Base-by-base conservation (phyloP, 1,140 invertebrate species). In the Magallana ariakensis region DNA sequence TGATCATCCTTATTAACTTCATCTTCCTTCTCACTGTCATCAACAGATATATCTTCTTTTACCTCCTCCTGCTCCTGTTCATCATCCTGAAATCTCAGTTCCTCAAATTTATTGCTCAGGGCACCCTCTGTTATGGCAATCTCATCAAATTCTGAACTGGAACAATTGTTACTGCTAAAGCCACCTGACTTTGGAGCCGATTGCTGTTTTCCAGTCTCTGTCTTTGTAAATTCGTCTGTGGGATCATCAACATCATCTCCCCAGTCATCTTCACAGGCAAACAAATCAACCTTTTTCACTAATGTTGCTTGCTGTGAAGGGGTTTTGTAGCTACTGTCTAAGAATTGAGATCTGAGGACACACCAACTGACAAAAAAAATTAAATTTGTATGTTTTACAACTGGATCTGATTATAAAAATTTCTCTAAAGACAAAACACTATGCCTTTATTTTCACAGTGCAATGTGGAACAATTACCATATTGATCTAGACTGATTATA, bases 231-330 rank as follows among this genome's bases (percentile, higher is more conserved):
- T 55, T 82, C 80, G 16, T 89, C 89, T 85, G 90, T 75, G 9
- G 33, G 33, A 26, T 75, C 66, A 26, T 26, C 22, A 54, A 86
- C 85, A 83, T 86, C 87, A 11, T 80, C 54, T 0, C 85, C 85
- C 88, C 88, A 89, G 83, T 89, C 88, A 53, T 87, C 83, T 22
- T 62, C 80, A 22, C 56, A 46, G 11, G 85, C 84, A 60, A 90
- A 87, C 89, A 89, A 89, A 53, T 90, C 89, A 19, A 54, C 75
- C 22, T 56, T 54, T 80, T 75, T 85, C 55, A 22, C 84, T 55
- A 55, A 33, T 70, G 56, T 85, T 22, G 66, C n/a, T 11, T 80
- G 1, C 4, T 66, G 33, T 5, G 56, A 53, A 22, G 9, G 26
- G 33, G 54, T 82, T 60, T 62, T 26, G 22, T 75, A 75, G 62